A percentile compares a stretch with the other conserved stretches of the same genome.
Evolutionary conservation across 2,888 invertebrate genomes (phyloP).

Genomic region (Bellardia bayeri): DNA sequence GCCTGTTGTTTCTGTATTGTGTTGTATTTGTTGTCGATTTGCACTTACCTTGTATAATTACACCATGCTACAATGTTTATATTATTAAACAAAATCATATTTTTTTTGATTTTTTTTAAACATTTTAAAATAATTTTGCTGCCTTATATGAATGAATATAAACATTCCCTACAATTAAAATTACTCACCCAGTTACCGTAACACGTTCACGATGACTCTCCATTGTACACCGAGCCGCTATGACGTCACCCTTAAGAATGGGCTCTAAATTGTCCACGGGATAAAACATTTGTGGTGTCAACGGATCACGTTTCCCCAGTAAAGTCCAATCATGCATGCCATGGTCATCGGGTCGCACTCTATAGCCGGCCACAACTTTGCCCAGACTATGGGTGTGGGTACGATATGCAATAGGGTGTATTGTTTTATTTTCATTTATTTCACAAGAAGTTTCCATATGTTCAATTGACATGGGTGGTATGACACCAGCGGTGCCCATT

Average conservation of each 20-base stretch:
- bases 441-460: constrained; percentile 97
- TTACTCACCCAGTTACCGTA: constrained; percentile 90
- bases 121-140: too few relatives aligned
- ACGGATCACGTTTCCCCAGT: constrained; percentile 93
- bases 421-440: constrained; percentile 90
- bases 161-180: too few relatives aligned
- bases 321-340: constrained; percentile 90
- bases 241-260: constrained; percentile 88
- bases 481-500: constrained; percentile 93
- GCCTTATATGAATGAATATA: too few relatives aligned
- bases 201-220: constrained; percentile 87
- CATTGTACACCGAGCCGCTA: constrained; percentile 98
- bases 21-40: too few relatives aligned
- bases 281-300: constrained; percentile 98
- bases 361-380: constrained; percentile 93
- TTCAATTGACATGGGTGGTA: constrained; percentile 89
- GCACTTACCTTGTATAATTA: too few relatives aligned
- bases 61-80: too few relatives aligned
- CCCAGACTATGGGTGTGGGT: constrained; percentile 97
- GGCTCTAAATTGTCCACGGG: constrained; percentile 88
- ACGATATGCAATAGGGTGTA: constrained; percentile 98
- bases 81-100: too few relatives aligned
- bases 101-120: too few relatives aligned
- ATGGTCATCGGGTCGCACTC: constrained; percentile 86
- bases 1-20: too few relatives aligned